phyloP scores from a whole-genome alignment of 2,113 vertebrate genomes.

The Ia io region DNA sequence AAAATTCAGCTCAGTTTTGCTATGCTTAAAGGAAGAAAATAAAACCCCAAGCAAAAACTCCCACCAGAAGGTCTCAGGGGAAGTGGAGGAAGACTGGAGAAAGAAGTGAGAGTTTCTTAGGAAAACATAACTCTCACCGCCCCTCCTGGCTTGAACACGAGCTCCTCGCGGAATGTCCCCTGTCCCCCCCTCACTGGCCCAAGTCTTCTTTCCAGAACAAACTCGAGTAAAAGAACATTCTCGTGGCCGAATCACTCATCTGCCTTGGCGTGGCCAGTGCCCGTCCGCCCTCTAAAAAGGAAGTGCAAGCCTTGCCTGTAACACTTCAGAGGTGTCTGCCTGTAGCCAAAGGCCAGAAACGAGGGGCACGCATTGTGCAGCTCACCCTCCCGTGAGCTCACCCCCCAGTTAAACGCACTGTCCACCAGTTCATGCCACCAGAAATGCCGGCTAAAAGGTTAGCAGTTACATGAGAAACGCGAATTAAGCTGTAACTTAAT shows the following conservation, averaged over 20 bases:
- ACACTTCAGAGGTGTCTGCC: not conserved
- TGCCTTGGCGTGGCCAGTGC: not conserved
- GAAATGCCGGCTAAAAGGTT: not conserved
- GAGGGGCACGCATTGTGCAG: not conserved
- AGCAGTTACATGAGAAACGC: not conserved
- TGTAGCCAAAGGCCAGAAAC: not conserved
- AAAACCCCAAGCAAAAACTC: conserved; percentile 35
- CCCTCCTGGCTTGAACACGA: not conserved
- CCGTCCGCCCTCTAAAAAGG: not conserved
- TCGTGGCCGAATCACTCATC: conserved; percentile 5
- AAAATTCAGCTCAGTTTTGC: not conserved
- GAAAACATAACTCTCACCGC: not conserved
- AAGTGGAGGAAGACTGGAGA: not conserved
- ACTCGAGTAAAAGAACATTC: conserved; percentile 52
- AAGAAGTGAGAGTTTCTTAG: not conserved
- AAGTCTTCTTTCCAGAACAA: conserved; percentile 28
- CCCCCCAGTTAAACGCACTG: not conserved
- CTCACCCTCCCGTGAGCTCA: not conserved
- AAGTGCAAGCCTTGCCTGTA: not conserved
- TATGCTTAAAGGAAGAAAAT: not conserved
- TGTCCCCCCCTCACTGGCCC: conserved; percentile 12
- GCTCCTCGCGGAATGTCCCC: conserved; percentile 7
- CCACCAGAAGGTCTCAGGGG: not conserved
- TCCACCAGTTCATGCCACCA: not conserved
- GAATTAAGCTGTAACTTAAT: not conserved